phyloP scores from a whole-genome alignment of 2,888 invertebrate genomes.

The Caenorhabditis wallacei region DNA sequence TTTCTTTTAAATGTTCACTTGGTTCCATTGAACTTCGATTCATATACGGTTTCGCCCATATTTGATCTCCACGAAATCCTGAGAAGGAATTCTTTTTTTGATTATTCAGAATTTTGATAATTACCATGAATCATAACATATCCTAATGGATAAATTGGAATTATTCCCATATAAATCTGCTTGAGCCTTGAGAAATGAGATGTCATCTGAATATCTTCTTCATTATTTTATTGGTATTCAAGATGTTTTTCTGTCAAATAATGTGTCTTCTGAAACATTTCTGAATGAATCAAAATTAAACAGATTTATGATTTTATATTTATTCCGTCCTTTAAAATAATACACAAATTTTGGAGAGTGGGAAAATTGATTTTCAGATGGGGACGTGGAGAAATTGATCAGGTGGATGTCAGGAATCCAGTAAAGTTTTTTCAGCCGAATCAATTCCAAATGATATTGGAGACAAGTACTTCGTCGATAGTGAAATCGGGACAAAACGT shows the following conservation, averaged over 20 bases:
- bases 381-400: constrained; percentile 29
- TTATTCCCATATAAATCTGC: constrained; percentile 68
- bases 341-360: constrained; percentile 48
- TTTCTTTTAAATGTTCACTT: constrained; percentile 67
- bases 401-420: not conserved
- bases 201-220: constrained; percentile 38
- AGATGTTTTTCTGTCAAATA: constrained; percentile 4
- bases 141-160: constrained; percentile 72
- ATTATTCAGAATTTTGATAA: not conserved
- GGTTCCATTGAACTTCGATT: constrained; percentile 65
- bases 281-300: not conserved
- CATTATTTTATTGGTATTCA: not conserved
- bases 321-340: constrained; percentile 64
- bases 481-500: constrained; percentile 52
- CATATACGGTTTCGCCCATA: constrained; percentile 70
- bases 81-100: not conserved
- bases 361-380: constrained; percentile 5
- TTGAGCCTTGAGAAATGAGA: constrained; percentile 48
- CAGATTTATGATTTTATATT: constrained; percentile 41
- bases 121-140: constrained; percentile 72
- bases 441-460: constrained; percentile 47
- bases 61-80: constrained; percentile 74
- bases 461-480: constrained; percentile 63
- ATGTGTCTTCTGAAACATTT: constrained; percentile 36
- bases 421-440: constrained; percentile 21